Evolutionary conservation across 1,140 invertebrate genomes (phyloP), one percentile per base, ranked within the genome.

Genomic region (Zaprionus inermis): DNA sequence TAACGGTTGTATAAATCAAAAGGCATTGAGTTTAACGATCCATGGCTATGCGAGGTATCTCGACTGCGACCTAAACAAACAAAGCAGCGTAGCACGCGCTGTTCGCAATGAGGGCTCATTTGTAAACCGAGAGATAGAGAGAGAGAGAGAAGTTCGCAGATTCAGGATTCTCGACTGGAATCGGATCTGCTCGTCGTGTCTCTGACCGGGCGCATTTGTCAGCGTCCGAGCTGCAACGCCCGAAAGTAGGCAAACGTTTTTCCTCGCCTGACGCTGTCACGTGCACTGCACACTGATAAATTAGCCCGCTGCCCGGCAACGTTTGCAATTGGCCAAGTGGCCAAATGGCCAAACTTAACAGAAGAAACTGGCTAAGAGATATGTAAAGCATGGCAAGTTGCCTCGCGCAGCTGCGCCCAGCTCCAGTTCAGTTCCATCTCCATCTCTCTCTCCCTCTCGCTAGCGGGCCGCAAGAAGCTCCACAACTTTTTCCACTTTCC

Each of bases 401-500:
- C n/a, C 18, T 41, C 1, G 6, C 9, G 11, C 34, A 60, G 57
- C 59, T 54, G 51, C 34, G 34, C 7, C 54, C n/a, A 0, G 12
- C 22, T 7, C 55, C n/a, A n/a, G n/a, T 11, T 4, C 12, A 57
- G 36, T 55, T 57, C 12, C n/a, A n/a, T n/a, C 11, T 7, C 14
- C 14, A 28, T 2, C 24, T 28, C 24, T 6, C 30, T 32, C 28
- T 38, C 36, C 36, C 36, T n/a, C 36, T 46, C 22, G 16, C 32
- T 18, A 16, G 38, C 6, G n/a, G 16, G n/a, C 11, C 20, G 11
- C 7, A 55, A 14, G 5, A 54, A 9, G 66, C 58, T 66, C 60
- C 70, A 77, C 55, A 86, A 88, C 55, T 61, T 86, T 82, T 70
- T 60, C 36, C 58, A 66, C 64, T 56, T 76, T 57, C 56, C 52